Percentiles rank a stretch among this genome's conserved stretches.
These are phyloP conservation scores for Empis livida DNA, from an alignment of 2,888 invertebrate genomes.

Conservation along the genomic window DNA sequence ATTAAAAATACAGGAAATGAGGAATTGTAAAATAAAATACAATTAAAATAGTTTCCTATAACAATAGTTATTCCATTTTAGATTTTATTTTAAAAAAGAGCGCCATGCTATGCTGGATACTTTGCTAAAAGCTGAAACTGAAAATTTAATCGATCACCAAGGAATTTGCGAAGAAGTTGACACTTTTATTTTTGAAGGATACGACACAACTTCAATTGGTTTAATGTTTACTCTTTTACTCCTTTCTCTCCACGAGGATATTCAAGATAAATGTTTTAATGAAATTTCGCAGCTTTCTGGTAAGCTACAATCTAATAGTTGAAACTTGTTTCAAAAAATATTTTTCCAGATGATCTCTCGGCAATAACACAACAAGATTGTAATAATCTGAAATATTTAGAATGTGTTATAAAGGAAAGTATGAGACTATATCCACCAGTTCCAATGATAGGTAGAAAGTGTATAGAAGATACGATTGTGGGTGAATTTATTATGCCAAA, in stretches of 20 bases:
- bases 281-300: conserved; percentile 36
- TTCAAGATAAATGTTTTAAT: conserved; percentile 37
- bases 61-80: background rate
- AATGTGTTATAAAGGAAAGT: conserved; percentile 44
- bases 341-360: conserved; percentile 14
- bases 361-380: conserved; percentile 17
- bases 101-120: conserved; percentile 45
- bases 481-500: conserved; percentile 36
- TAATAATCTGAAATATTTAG: conserved; percentile 35
- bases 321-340: too few species aligned
- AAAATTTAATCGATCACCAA: conserved; percentile 38
- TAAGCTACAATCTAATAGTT: too few species aligned
- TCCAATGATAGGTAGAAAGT: conserved; percentile 36
- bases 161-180: conserved; percentile 50
- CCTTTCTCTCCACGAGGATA: conserved; percentile 38
- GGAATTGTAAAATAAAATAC: too few species aligned
- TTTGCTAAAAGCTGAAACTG: conserved; percentile 38
- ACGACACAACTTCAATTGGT: conserved; percentile 47
- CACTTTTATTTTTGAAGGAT: conserved; percentile 52
- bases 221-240: conserved; percentile 39
- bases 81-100: conserved; percentile 16
- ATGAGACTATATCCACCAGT: conserved; percentile 43
- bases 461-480: conserved; percentile 21
- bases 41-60: too few species aligned
- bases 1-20: too few species aligned